These are phyloP conservation scores for Dysdera silvatica DNA, from an alignment of 1,140 invertebrate species.

Conservation along the genomic window DNA sequence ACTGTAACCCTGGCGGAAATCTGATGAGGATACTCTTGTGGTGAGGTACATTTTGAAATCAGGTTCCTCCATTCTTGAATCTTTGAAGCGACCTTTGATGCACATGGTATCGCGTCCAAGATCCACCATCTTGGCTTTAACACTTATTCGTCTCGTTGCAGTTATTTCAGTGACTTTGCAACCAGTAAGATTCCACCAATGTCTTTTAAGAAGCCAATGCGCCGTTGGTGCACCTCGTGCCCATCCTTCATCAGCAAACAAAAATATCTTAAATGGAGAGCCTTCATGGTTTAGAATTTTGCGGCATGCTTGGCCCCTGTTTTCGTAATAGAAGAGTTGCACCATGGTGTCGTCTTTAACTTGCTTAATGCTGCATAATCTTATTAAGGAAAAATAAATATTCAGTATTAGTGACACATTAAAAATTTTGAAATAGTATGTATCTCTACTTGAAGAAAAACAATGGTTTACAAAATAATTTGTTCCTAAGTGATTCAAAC, in stretches of 20 bases:
- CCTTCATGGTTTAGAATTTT: constrained; percentile 62
- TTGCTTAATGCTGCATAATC: neutral
- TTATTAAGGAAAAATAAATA: neutral
- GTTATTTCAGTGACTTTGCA: constrained; percentile 76
- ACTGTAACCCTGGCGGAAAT: constrained; percentile 80
- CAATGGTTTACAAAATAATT: neutral
- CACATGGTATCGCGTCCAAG: constrained; percentile 64
- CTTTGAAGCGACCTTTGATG: constrained; percentile 71
- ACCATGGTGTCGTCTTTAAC: constrained; percentile 47
- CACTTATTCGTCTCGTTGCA: constrained; percentile 66
- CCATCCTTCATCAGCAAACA: constrained; percentile 80
- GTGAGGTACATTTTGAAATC: constrained; percentile 66
- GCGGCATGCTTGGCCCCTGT: constrained; percentile 60
- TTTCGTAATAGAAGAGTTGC: constrained; percentile 65
- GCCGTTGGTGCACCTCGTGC: constrained; percentile 70
- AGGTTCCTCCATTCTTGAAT: constrained; percentile 54
- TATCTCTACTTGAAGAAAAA: neutral
- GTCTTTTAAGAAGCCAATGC: constrained; percentile 76
- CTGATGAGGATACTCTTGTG: constrained; percentile 65
- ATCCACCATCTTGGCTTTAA: constrained; percentile 68
- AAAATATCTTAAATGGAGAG: constrained; percentile 62
- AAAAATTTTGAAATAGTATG: neutral
- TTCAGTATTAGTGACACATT: neutral
- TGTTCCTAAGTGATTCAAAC: no score
- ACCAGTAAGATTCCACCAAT: constrained; percentile 70